Evolutionary conservation across 1,140 invertebrate genomes (phyloP).

Genomic region (Aphelinus certus): DNA sequence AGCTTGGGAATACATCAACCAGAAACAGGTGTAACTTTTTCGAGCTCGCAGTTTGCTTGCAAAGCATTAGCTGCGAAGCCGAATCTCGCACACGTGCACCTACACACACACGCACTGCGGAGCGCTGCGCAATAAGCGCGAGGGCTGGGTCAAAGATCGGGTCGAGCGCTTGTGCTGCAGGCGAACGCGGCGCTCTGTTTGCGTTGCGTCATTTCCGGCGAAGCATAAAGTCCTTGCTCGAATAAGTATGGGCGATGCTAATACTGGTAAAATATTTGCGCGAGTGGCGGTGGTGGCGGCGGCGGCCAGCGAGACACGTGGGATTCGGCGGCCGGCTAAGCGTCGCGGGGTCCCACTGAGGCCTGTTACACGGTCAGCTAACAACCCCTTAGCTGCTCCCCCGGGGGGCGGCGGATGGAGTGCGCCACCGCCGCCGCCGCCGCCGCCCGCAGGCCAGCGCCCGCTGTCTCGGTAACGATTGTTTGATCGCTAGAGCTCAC

Average conservation of each 20-base stretch:
- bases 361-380: constrained; percentile 62
- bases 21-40: too few species aligned
- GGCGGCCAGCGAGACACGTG: constrained; percentile 16
- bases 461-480: constrained; percentile 50
- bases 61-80: too few species aligned
- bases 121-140: too few species aligned
- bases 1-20: too few species aligned
- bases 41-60: too few species aligned
- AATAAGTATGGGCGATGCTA: constrained; percentile 28
- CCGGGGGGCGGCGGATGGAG: constrained; percentile 39
- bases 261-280: constrained; percentile 48
- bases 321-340: constrained; percentile 37
- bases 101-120: too few species aligned
- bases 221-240: neutral
- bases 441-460: neutral
- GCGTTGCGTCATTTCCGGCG: constrained; percentile 5
- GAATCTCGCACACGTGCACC: too few species aligned
- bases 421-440: neutral
- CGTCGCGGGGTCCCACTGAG: constrained; percentile 51
- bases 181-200: constrained; percentile 1
- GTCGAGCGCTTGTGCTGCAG: neutral
- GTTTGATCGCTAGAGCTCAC: constrained; percentile 51
- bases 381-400: constrained; percentile 58
- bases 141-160: too few species aligned
- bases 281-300: neutral